Base-by-base conservation (phyloP, 2,888 invertebrate species). In the Diaperis boleti region DNA sequence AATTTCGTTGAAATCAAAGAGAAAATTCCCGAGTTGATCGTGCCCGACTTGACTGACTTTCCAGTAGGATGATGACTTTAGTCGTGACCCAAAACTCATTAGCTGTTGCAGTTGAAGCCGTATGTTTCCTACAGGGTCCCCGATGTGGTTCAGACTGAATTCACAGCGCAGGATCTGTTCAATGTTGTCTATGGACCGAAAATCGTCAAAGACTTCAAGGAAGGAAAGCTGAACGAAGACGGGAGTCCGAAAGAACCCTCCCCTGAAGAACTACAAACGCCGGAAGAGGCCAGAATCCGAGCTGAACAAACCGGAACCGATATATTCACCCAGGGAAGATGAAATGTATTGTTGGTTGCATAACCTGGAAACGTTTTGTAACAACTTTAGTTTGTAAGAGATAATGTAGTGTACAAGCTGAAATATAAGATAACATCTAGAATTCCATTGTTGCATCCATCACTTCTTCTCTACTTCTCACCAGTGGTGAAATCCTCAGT, bases 21-120 rank as follows among this genome's bases (percentile, higher is more conserved):
- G 84, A 95, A 90, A 89, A 87, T 95, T 67, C 96, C 98, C 0
- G 92, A 97, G 77, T 78, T 98, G 10, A 88, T 98, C 59, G 97
- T 98, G 1, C 98, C 98, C 0, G 90, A 96, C 79, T 82, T 99
- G 15, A 89, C 86, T 66, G 88, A 85, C 69, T 98, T 91, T 76
- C 83, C 90, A 77, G 88, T 87, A 80, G 75, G 71, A 59, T 20
- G 14, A 44, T 0, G 17, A 13, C 44, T 54, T 17, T 41, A 8
- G n/a, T 20, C 7, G 10, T 14, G 5, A 20, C 20, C 20, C 47
- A 26, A 52, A 41, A 31, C 10, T n/a, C 10, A 26, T 20, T 0
- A 18, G 22, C 17, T 31, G 17, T 83, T 84, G 52, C 78, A 89
- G 82, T 82, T 99, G 13, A 95, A 95, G 80, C 96, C 98, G 0